Evolutionary conservation across 1,140 invertebrate genomes (phyloP), one percentile per base, ranked within the genome.

Genomic region (Battus philenor): DNA sequence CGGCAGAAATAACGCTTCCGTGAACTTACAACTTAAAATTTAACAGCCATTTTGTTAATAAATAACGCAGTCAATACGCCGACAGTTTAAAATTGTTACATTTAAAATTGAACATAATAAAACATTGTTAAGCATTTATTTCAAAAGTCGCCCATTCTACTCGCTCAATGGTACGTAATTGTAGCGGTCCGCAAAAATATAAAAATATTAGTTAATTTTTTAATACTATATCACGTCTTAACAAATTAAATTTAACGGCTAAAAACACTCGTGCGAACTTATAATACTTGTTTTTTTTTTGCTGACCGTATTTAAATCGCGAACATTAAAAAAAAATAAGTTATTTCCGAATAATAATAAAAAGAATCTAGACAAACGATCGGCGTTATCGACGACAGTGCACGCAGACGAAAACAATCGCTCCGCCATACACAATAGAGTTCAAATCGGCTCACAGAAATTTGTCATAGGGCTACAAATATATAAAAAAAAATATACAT

Each of bases 1-100:
- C 30, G 27, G 38, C 22, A 33, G 31, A 43, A 31, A 8, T 24
- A 7, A 26, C 34, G 38, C 36, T 22, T 9, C 26, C 18, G 31
- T 47, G 15, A 44, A 53, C 50, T 52, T 47, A 51, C 33, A 36
- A 46, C 33, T 36, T 38, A 38, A 47, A 47, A 31, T 36, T 60
- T 43, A 48, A 56, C 58, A 60, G 58, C 58, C 58, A 56, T 53
- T 26, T 50, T 55, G 36, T 38, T 45, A 48, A 52, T 38, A 53
- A 53, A 53, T 47, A 53, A 49, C 39, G 33, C 47, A 15, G 52
- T 53, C 31, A 36, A 47, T 36, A 44, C 43, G 44, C 44, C 50
- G 38, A 36, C 27, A 31, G 29, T 29, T 24, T 10, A 3, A 20
- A 20, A 20, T n/a, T n/a, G n/a, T n/a, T n/a, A n/a, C n/a, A n/a